These are phyloP conservation scores for Crossocerus cetratus DNA, from an alignment of 2,888 invertebrate genomes.

Conservation along the genomic window DNA sequence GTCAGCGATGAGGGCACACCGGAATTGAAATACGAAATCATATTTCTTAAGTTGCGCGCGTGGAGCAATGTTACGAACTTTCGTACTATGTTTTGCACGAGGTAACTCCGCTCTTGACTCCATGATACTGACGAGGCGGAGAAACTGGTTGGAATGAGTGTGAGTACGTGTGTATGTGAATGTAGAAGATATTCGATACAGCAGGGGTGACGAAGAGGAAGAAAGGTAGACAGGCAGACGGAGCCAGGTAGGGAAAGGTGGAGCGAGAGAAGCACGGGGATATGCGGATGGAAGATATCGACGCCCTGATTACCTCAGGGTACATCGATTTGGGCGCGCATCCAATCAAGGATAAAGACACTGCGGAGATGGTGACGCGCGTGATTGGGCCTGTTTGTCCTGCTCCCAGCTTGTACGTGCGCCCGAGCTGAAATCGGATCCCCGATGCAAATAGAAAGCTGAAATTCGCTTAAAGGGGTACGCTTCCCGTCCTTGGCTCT, in stretches of 20 bases:
- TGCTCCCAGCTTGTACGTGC: background rate
- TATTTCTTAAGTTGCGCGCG: too few relatives aligned
- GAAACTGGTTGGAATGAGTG: too few relatives aligned
- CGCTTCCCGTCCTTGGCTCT: background rate
- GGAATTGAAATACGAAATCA: too few relatives aligned
- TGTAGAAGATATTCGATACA: too few relatives aligned
- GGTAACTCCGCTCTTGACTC: background rate
- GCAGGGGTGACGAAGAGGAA: too few relatives aligned
- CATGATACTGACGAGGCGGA: too few relatives aligned
- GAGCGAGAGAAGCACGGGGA: constrained; percentile 5
- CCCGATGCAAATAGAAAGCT: constrained; percentile 22
- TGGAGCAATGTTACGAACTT: background rate
- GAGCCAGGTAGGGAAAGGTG: too few relatives aligned
- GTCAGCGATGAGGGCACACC: too few relatives aligned
- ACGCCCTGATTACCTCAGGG: constrained; percentile 19
- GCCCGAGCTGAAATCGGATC: background rate
- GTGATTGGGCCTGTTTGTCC: constrained; percentile 41
- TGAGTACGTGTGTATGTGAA: too few relatives aligned
- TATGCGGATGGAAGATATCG: constrained; percentile 28
- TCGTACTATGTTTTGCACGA: background rate
- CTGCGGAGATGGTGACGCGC: constrained; percentile 39
- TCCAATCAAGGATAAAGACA: constrained; percentile 60
- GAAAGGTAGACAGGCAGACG: too few relatives aligned
- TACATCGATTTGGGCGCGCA: constrained; percentile 55
- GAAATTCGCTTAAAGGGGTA: constrained; percentile 9